A percentile compares a stretch with the other conserved stretches of the same genome.
Evolutionary conservation across 2,888 invertebrate genomes (phyloP).

Genomic region (Achlya flavicornis): DNA sequence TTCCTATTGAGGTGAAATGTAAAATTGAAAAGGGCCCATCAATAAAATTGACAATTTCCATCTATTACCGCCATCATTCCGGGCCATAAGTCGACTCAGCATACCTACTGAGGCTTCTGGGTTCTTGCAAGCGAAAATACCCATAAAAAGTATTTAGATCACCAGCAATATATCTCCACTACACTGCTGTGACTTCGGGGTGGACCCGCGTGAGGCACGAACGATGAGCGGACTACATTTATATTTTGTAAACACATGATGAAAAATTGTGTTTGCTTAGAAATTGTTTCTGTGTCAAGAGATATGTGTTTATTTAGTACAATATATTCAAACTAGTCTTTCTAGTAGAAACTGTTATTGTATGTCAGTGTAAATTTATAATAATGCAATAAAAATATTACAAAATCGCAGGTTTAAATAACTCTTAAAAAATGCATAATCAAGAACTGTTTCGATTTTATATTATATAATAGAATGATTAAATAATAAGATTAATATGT

Average conservation of each 20-base stretch:
- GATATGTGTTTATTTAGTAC: no score
- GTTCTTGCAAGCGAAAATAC: slow-evolving; percentile 35
- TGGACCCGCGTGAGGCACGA: slow-evolving; percentile 13
- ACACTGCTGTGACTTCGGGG: slow-evolving; percentile 32
- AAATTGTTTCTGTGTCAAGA: no score
- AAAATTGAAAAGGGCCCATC: slow-evolving; percentile 45
- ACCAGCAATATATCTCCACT: slow-evolving; percentile 47
- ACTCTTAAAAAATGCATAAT: no score
- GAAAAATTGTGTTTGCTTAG: no score
- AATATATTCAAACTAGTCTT: no score
- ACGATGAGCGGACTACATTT: background rate
- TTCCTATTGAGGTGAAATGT: slow-evolving; percentile 28
- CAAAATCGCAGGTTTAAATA: no score
- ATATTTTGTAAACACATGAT: background rate
- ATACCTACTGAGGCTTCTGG: slow-evolving; percentile 30
- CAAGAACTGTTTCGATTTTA: no score
- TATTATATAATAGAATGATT: no score
- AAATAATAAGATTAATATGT: no score
- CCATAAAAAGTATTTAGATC: slow-evolving; percentile 61
- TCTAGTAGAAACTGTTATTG: no score
- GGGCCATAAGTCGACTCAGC: slow-evolving; percentile 39
- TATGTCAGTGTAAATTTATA: no score
- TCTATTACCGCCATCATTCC: slow-evolving; percentile 33
- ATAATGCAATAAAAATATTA: no score
- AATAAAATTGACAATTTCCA: slow-evolving; percentile 46